phyloP scores from a whole-genome alignment of 2,797 vertebrate genomes.

The Steatocranus sp. region DNA sequence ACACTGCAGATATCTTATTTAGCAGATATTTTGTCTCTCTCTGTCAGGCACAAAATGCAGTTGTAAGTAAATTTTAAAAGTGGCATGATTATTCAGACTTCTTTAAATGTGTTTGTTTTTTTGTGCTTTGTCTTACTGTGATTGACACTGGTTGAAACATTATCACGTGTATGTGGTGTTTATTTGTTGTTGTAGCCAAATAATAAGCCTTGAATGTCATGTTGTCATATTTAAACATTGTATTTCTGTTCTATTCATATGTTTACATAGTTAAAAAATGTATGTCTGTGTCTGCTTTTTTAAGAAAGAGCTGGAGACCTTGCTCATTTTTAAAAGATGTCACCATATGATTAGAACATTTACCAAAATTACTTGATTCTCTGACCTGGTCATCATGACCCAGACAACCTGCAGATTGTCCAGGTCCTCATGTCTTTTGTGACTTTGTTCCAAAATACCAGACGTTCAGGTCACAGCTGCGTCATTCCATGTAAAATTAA shows the following conservation, averaged over 20 bases:
- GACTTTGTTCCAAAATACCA: neutral
- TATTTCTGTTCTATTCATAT: neutral
- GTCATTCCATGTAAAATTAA: neutral
- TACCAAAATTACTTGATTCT: neutral
- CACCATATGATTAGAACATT: neutral
- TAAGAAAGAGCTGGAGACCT: neutral
- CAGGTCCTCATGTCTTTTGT: neutral
- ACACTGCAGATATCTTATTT: constrained; percentile 8
- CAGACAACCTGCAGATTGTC: neutral
- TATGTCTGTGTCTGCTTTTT: neutral
- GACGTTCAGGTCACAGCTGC: neutral
- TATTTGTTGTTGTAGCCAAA: constrained; percentile 1
- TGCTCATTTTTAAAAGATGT: neutral
- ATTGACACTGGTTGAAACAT: neutral
- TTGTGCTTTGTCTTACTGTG: constrained; percentile 9
- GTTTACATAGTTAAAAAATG: neutral
- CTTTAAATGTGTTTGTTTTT: neutral
- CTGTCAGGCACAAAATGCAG: constrained; percentile 56
- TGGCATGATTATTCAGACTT: constrained; percentile 15
- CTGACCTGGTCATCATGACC: neutral
- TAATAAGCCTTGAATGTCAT: neutral
- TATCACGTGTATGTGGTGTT: constrained; percentile 15
- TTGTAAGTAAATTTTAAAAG: constrained; percentile 57
- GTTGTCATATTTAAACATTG: neutral
- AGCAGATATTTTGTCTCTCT: constrained; percentile 42